A percentile compares a stretch with the other conserved stretches of the same genome.
Conservation (phyloP, 2,888 invertebrate species). For the Cremastinae sp. region DNA sequence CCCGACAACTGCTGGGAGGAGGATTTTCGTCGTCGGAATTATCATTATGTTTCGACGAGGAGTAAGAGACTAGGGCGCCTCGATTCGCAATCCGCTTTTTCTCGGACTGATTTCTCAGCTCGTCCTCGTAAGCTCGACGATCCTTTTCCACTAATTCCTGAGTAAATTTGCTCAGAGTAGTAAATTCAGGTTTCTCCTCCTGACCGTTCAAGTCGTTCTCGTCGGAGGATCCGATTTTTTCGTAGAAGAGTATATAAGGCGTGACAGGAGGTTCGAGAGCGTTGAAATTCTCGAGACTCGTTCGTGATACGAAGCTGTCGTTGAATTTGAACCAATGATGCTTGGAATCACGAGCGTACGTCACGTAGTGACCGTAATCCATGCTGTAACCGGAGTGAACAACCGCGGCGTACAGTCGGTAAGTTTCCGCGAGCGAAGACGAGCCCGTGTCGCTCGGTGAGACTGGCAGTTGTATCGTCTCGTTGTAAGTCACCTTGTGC, state of each 20-base stretch:
- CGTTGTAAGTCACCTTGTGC: constrained; percentile 85
- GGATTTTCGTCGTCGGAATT: constrained; percentile 81
- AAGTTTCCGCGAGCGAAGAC: constrained; percentile 80
- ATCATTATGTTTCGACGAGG: constrained; percentile 69
- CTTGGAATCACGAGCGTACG: constrained; percentile 86
- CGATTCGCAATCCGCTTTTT: constrained; percentile 64
- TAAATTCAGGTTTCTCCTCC: constrained; percentile 70
- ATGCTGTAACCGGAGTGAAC: constrained; percentile 92
- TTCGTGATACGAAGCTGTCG: constrained; percentile 86
- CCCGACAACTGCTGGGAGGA: constrained; percentile 82
- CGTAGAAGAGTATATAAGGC: constrained; percentile 91
- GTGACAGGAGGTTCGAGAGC: constrained; percentile 87
- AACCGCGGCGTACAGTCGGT: constrained; percentile 90
- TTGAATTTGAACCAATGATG: constrained; percentile 90
- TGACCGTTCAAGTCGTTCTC: constrained; percentile 66
- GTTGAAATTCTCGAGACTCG: constrained; percentile 84
- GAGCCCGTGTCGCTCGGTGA: constrained; percentile 67
- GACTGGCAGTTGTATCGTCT: constrained; percentile 80
- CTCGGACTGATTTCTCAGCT: constrained; percentile 70
- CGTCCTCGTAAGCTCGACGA: constrained; percentile 69
- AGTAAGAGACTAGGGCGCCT: constrained; percentile 33
- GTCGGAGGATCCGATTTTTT: constrained; percentile 69
- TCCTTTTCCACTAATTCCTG: constrained; percentile 74
- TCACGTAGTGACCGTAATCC: constrained; percentile 94
- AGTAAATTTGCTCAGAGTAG: constrained; percentile 70